Evolutionary conservation across 2,113 vertebrate species (phyloP), one percentile per base, ranked within the genome.

Genomic region (Chrysochloris asiatica): DNA sequence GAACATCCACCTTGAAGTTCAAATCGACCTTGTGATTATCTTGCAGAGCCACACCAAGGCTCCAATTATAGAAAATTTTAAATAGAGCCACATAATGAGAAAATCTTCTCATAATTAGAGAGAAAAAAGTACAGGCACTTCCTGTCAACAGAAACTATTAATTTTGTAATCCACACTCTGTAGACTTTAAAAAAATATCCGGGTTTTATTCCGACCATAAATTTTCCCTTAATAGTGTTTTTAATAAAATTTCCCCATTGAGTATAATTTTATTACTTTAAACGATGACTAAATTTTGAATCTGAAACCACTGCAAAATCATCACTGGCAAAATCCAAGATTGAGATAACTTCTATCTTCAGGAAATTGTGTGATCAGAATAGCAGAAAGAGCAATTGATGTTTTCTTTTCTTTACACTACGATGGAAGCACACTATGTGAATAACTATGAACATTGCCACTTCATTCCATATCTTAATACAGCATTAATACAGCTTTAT

Each of bases 101-200:
- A 98, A 97, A 97, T 97, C 93, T 96, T 96, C 83, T 73, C 93
- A 93, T 97, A 97, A 97, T 91, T 97, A 78, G 97, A 95, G 94
- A 93, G 69, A 96, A 96, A 97, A 96, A 75, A 96, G 83, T 95
- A 93, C 83, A 96, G 43, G 93, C 97, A 96, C 72, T 95, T 97
- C 94, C 90, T 97, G 92, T 69, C 88, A 97, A 96, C 73, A 96
- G 84, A 91, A 97, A 94, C 88, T 95, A 22, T 63, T 97, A 67
- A 97, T 96, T 96, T 97, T 95, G 88, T 17, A 94, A 79, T 26
- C 88, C 16, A 78, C 61, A 45, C 30, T 79, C 16, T 52, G 88
- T 86, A 86, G 14, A 77, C 9, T 56, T 87, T 65, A 93, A 76
- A 28, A 28, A 10, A 8, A 26, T 83, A 59, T 93, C 69, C 88